Evolutionary conservation across 2,888 invertebrate species (phyloP), one percentile per base, ranked within the genome.

Genomic region (Sialis lutaria): DNA sequence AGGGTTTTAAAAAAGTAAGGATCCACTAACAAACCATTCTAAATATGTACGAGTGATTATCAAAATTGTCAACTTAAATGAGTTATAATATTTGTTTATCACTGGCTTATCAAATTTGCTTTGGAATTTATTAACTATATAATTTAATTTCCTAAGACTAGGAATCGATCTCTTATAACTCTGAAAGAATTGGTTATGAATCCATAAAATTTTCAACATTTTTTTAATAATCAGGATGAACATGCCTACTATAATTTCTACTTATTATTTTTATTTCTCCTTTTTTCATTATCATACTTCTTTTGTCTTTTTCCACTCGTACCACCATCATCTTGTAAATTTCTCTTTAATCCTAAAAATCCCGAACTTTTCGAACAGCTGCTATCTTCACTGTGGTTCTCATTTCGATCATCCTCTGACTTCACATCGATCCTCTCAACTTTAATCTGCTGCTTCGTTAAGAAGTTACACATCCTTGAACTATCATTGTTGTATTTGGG

Each of bases 401-500:
- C 5, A 8, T 41, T 41, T 22, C 41, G 41, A 6, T 45, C 45
- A 7, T 22, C 32, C 9, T 49, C 48, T 9, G 46, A 48, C 13
- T 42, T 46, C 1, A 48, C 48, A n/a, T 50, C 50, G 1, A 48
- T 13, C 13, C 35, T 49, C 44, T 50, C 50, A 39, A 50, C 41
- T 40, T 50, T 50, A 6, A 50, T 50, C 32, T 50, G 48, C 10
- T 46, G 48, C 34, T 13, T 13, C 4, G 35, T 33, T n/a, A 39
- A 8, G 13, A 44, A 42, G 2, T 30, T 32, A 8, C 35, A 40
- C 9, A 13, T 33, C 33, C 46, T 46, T 6, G 40, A 6, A 6
- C 44, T 47, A 32, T 45, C 37, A 33, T 12, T 33, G 8, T 35
- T 44, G 52, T 62, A 64, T 48, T 64, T 67, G 0, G 79, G 78